A percentile compares a stretch with the other conserved stretches of the same genome.
Conservation (phyloP, 2,888 invertebrate genomes). For the Onthophagus sagittarius region DNA sequence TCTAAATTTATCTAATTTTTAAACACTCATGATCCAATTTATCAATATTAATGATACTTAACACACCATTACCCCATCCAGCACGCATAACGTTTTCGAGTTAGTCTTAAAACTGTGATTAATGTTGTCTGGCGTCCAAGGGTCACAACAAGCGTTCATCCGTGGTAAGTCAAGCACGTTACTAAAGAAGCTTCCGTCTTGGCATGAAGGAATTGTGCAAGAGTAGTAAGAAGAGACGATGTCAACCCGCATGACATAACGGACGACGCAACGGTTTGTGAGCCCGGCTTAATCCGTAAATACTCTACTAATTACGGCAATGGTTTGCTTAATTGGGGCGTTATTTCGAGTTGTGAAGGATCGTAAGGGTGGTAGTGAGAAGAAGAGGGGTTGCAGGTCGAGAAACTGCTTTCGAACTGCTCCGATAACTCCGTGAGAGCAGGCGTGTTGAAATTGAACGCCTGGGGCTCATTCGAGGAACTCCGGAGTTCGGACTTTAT, state of each 20-base stretch:
- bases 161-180: not conserved
- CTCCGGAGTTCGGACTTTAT: conserved; percentile 16
- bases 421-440: conserved; percentile 23
- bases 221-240: not conserved
- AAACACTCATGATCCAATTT: not conserved
- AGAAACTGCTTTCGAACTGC: conserved; percentile 27
- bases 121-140: not conserved
- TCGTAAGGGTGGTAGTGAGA: not conserved
- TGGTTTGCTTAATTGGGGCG: not conserved
- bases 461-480: conserved; percentile 24
- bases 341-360: not conserved
- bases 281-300: not conserved
- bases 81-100: not conserved
- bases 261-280: not conserved
- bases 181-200: not conserved
- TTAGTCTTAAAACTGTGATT: not conserved
- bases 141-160: not conserved
- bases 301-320: not conserved
- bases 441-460: conserved; percentile 26
- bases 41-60: not conserved
- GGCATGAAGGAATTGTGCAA: not conserved
- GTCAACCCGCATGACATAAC: not conserved
- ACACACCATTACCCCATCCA: not conserved
- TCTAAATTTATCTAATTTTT: not conserved
- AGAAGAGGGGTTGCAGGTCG: not conserved